These are phyloP conservation scores for Marmota flaviventris DNA, from an alignment of 2,113 vertebrate genomes.

Conservation along the genomic window DNA sequence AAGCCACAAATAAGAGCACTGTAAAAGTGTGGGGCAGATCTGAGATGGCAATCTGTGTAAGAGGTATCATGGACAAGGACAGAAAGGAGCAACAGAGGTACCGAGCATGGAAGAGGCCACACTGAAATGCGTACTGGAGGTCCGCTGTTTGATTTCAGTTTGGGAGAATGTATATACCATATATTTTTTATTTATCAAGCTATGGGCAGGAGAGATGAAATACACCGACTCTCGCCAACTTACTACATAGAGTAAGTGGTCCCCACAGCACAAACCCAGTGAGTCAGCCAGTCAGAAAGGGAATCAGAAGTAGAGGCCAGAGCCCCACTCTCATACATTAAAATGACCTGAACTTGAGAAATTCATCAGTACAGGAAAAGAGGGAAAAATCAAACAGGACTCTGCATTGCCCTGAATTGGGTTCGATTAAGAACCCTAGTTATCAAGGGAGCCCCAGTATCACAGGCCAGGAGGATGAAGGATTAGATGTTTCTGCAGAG, in stretches of 20 bases:
- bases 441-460: neutral
- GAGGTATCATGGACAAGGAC: neutral
- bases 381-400: neutral
- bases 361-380: neutral
- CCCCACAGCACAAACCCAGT: neutral
- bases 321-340: neutral
- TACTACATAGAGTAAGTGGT: neutral
- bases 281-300: too few species aligned
- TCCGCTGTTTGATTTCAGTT: neutral
- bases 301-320: neutral
- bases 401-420: neutral
- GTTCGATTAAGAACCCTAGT: neutral
- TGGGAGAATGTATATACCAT: neutral
- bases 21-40: neutral
- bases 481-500: neutral
- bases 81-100: rapidly evolving
- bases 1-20: neutral
- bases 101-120: neutral
- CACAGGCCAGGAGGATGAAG: neutral
- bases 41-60: neutral
- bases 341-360: neutral
- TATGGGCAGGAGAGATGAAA: neutral
- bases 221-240: neutral
- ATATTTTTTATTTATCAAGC: neutral
- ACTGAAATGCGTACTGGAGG: neutral